phyloP scores from a whole-genome alignment of 2,113 vertebrate genomes.

The Archocentrus centrarchus region DNA sequence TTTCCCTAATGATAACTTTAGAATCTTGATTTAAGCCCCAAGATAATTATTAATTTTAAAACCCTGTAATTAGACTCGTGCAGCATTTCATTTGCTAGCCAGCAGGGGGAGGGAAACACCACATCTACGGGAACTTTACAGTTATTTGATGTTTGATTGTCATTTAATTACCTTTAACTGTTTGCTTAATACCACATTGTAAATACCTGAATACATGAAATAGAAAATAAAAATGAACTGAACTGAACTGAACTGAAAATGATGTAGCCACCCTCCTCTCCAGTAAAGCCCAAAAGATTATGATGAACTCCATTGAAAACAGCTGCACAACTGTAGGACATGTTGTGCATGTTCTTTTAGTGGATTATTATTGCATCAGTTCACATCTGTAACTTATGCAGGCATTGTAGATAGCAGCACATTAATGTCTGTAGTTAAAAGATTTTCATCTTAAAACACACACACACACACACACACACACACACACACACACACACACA shows the following conservation, averaged over 20 bases:
- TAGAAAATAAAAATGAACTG: neutral
- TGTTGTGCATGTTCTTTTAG: neutral
- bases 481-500: neutral
- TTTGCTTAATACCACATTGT: neutral
- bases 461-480: neutral
- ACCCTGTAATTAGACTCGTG: neutral
- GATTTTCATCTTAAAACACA: neutral
- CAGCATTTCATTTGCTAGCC: neutral
- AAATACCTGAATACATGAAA: neutral
- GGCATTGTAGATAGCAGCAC: neutral
- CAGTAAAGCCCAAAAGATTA: neutral
- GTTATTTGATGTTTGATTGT: neutral
- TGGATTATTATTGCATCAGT: neutral
- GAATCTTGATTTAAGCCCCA: neutral
- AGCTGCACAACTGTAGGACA: neutral
- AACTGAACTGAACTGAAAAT: neutral
- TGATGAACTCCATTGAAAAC: neutral
- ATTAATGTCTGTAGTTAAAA: neutral
- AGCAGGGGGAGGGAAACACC: slow-evolving; percentile 48
- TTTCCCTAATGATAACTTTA: neutral
- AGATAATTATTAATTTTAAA: neutral
- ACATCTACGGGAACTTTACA: neutral
- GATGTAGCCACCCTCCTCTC: neutral
- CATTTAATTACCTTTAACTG: neutral
- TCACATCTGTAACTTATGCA: neutral